Evolutionary conservation across 2,797 vertebrate genomes (phyloP), one percentile per base, ranked within the genome.

Genomic region (Lateolabrax maculatus): DNA sequence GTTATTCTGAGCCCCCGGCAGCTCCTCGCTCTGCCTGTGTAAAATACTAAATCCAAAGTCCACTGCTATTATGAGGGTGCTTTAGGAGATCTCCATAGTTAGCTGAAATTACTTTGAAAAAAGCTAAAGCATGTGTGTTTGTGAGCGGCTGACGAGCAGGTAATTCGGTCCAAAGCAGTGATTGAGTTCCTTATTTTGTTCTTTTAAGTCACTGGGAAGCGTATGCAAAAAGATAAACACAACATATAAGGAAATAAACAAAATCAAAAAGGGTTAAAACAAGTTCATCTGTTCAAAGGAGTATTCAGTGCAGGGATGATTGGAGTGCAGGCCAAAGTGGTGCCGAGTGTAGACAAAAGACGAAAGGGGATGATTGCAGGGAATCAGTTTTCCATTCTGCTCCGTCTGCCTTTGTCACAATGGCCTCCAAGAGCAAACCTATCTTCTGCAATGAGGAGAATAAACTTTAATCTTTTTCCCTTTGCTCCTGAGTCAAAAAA

Each of bases 361-460:
- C 74, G 84, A 88, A 83, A 71, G 75, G 58, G 65, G 84, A 91
- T 93, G 90, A 93, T 93, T 93, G 82, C 90, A 83, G 81, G 85
- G 84, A 91, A 83, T 91, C 87, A 70, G 78, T 91, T 93, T 91
- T 91, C 91, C 86, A 85, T 86, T 89, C 82, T 78, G 75, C 61
- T 84, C 61, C 2, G 61, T 71, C 70, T 43, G 72, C 66, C 84
- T 80, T 48, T 68, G 75, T 88, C 87, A 91, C 84, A 85, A 76
- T 66, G 55, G 72, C 81, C 82, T 79, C 75, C 6, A 36, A 81
- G 72, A 80, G 77, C 62, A 84, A 87, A 90, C 49, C 79, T 69
- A 77, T 80, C 77, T 51, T 84, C 83, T 77, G 56, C 48, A 64
- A 37, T 9, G 21, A 67, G 79, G 52, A 79, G 69, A 69, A 80